phyloP scores from a whole-genome alignment of 2,113 vertebrate genomes.

The Elachura formosa region DNA sequence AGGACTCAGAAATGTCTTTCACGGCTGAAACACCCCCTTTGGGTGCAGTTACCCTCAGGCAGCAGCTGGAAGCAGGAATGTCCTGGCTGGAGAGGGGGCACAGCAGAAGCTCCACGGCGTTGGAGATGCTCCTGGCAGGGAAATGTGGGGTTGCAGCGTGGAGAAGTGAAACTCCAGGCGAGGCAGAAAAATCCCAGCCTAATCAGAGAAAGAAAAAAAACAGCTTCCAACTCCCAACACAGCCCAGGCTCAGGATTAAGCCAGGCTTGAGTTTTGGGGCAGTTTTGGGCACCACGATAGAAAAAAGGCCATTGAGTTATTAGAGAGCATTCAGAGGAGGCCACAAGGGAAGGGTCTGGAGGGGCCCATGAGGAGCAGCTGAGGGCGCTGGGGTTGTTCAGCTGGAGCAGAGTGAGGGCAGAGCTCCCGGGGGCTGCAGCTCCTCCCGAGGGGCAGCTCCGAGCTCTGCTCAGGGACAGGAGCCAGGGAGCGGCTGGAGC shows the following conservation, averaged over 20 bases:
- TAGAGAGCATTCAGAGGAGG: rapidly evolving
- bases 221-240: too few relatives aligned
- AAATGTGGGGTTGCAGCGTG: too few relatives aligned
- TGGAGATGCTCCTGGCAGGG: too few relatives aligned
- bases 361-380: neutral
- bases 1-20: too few relatives aligned
- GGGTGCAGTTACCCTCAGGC: too few relatives aligned
- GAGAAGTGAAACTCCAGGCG: too few relatives aligned
- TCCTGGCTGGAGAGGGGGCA: too few relatives aligned
- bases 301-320: neutral
- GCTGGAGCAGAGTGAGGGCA: neutral
- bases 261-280: neutral
- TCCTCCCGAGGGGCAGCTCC: neutral
- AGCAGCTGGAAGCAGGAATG: too few relatives aligned
- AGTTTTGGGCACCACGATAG: neutral
- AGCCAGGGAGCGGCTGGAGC: neutral
- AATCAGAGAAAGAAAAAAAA: too few relatives aligned
- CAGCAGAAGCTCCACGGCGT: too few relatives aligned
- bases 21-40: too few relatives aligned
- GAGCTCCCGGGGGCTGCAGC: neutral
- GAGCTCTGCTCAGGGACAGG: neutral
- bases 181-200: too few relatives aligned
- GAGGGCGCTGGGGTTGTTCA: neutral
- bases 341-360: neutral
- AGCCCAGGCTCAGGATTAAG: neutral